Evolutionary conservation across 1,140 invertebrate species (phyloP), one percentile per base, ranked within the genome.

Genomic region (Vanessa tameamea): DNA sequence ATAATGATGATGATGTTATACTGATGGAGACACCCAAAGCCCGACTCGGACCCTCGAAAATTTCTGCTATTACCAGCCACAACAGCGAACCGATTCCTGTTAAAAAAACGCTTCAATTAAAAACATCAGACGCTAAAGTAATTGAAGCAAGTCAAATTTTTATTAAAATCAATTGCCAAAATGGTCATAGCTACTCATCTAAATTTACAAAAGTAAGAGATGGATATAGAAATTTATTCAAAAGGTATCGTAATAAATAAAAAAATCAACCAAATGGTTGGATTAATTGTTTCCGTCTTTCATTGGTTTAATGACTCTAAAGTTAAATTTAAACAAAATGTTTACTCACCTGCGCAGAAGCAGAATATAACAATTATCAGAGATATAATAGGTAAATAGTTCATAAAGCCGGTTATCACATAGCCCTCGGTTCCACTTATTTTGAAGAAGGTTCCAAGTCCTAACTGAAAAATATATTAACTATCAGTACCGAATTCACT

Each of bases 1-100:
- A 94, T 1, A 95, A 89, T 23, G 95, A 92, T 0, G 94, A 94
- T 26, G 95, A 93, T 20, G 95, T 55, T 3, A 79, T 15, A 3
- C 65, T 61, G 0, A 76, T 55, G 0, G 83, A 77, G 0, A 85
- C 51, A 0, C 88, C 89, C 3, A 84, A 48, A 0, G 85, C 86
- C 65, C 90, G 64, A 0, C 78, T 61, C 14, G 75, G 77, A 0
- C 84, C 87, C 20, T 89, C 86, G 65, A 92, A 92, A 4, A 92
- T 48, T 72, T 92, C 90, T 0, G 90, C 77, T 23, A 70, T 48
- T 0, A 90, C 67, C 9, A 84, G 37, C 87, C 87, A 92, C 14
- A 73, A 67, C 31, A 92, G 37, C 12, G 87, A 89, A 1, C 87
- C 88, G 1, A 85, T 77, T 53, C 90, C 90, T 92, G 81, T 26